A percentile compares a stretch with the other conserved stretches of the same genome.
phyloP scores from a whole-genome alignment of 2,113 vertebrate species.

The Pristiophorus japonicus region DNA sequence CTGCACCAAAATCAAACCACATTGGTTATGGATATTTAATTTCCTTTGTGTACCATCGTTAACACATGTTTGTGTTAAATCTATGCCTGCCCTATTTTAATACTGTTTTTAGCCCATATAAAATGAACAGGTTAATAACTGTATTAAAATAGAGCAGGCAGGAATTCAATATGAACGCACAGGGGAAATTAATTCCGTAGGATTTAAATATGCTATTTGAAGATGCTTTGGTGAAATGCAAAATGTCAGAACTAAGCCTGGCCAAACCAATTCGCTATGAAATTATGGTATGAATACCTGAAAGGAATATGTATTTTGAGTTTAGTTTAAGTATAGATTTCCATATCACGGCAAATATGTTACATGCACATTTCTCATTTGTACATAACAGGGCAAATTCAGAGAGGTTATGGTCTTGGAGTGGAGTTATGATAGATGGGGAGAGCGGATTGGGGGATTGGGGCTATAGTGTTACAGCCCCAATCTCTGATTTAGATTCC shows the following conservation, averaged over 20 bases:
- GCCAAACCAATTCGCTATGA: not conserved
- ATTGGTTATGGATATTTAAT: not conserved
- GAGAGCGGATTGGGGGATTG: not conserved
- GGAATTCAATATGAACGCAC: not conserved
- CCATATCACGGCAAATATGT: not conserved
- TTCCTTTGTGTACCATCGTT: not conserved
- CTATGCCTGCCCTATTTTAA: constrained; percentile 15
- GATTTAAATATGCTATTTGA: constrained; percentile 12
- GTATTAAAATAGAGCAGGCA: constrained; percentile 19
- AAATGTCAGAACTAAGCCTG: not conserved
- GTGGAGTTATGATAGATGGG: not conserved
- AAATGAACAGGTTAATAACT: constrained; percentile 19
- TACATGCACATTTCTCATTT: not conserved
- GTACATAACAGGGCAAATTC: not conserved
- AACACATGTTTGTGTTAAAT: not conserved
- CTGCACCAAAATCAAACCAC: not conserved
- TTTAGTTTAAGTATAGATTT: not conserved
- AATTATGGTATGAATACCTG: not conserved
- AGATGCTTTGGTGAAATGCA: not conserved
- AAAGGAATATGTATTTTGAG: not conserved
- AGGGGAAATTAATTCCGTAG: constrained; percentile 15
- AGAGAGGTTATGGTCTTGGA: not conserved
- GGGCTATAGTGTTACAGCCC: not conserved
- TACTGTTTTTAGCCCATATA: not conserved
- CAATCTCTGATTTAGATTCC: not conserved